Conservation (phyloP, 37 sponge, comb jelly and placozoan genomes). For the Hexactinellida sp. region DNA sequence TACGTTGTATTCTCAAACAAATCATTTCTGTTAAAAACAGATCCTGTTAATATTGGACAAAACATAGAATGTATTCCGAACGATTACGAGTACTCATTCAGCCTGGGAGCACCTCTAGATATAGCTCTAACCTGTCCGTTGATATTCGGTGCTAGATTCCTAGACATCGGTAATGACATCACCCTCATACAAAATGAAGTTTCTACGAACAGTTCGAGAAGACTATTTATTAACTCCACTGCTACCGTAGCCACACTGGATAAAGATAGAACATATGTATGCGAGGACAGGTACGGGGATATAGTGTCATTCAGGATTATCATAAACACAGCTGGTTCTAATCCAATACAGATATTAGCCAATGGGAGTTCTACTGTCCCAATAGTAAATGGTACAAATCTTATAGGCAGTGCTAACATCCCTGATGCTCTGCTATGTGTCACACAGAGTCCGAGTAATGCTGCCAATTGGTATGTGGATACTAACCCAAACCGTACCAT, state of each 20-base stretch:
- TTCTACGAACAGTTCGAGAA: background rate
- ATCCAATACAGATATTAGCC: background rate
- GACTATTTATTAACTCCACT: background rate
- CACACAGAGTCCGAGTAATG: background rate
- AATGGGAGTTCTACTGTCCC: background rate
- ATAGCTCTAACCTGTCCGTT: background rate
- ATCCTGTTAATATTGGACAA: no score
- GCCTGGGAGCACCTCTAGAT: background rate
- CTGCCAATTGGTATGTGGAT: background rate
- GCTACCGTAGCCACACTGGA: background rate
- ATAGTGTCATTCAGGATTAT: background rate
- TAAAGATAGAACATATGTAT: background rate
- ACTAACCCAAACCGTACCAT: background rate
- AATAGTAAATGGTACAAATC: background rate
- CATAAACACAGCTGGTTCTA: background rate
- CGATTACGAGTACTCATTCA: background rate
- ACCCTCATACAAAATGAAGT: background rate
- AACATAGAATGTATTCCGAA: background rate
- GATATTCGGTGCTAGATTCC: background rate
- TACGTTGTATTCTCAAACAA: background rate
- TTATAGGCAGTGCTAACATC: background rate
- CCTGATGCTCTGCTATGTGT: background rate
- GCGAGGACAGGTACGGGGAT: background rate
- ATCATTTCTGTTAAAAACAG: background rate
- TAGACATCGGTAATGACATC: background rate